phyloP scores from a whole-genome alignment of 1,140 invertebrate genomes.

The Drosophila nebulosa region DNA sequence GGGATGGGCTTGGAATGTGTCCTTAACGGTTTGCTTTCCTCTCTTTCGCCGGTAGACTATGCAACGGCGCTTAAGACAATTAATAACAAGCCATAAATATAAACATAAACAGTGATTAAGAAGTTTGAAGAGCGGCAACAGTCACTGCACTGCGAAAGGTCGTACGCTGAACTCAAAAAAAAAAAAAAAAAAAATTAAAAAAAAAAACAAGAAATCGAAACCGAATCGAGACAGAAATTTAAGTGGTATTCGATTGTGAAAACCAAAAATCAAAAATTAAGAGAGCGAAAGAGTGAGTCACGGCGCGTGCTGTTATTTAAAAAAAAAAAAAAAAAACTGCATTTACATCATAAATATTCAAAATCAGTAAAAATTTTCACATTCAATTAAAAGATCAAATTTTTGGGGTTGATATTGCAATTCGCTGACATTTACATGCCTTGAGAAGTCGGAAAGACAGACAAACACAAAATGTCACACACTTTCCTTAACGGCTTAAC shows the following conservation, averaged over 20 bases:
- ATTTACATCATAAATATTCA: constrained; percentile 73
- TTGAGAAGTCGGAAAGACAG: constrained; percentile 10
- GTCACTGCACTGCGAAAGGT: constrained; percentile 72
- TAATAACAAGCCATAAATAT: constrained; percentile 65
- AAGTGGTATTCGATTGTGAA: constrained; percentile 9
- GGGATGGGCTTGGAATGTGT: constrained; percentile 55
- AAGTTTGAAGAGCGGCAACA: constrained; percentile 21
- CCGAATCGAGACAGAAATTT: constrained; percentile 8
- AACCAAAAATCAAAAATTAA: constrained; percentile 12
- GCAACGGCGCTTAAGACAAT: constrained; percentile 37
- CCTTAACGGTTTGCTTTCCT: constrained; percentile 53
- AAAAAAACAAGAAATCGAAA: constrained; percentile 15
- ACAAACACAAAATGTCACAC: constrained; percentile 20
- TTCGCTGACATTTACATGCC: constrained; percentile 42
- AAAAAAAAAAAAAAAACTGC: constrained; percentile 58
- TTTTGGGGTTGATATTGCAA: constrained; percentile 25
- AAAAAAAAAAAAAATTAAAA: no score
- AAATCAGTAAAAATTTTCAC: constrained; percentile 50
- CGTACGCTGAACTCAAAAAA: constrained; percentile 60
- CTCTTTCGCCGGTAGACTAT: no score
- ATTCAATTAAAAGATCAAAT: constrained; percentile 66
- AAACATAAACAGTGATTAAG: constrained; percentile 73
- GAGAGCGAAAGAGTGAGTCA: constrained; percentile 48
- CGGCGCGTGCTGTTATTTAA: constrained; percentile 58
- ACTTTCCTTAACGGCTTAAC: background rate